Conservation (phyloP, 2,888 invertebrate genomes). For the Caenorhabditis becei region DNA sequence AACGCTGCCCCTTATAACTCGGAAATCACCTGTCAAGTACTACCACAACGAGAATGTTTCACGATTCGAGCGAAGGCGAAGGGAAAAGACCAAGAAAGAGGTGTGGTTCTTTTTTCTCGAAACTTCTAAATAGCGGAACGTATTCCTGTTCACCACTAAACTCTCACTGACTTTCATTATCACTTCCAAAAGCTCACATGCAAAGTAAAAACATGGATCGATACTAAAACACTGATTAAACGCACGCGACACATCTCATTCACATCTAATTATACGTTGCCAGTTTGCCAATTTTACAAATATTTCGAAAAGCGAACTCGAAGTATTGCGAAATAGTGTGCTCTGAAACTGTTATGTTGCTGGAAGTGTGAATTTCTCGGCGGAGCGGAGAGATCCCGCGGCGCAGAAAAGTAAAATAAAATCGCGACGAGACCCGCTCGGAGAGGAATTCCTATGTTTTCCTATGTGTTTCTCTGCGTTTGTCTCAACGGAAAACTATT, state of each 20-base stretch:
- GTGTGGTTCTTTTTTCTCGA: conserved; percentile 14
- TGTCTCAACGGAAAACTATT: neutral
- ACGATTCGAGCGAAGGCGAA: conserved; percentile 46
- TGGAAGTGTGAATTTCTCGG: conserved; percentile 2
- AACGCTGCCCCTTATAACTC: conserved; percentile 37
- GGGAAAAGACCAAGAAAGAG: conserved; percentile 47
- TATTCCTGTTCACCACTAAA: too few relatives aligned
- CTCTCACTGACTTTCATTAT: neutral
- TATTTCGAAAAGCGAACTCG: neutral
- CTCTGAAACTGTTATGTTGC: neutral
- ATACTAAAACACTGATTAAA: neutral
- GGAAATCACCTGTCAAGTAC: conserved; percentile 49
- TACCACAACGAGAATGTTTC: conserved; percentile 61
- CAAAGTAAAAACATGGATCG: neutral
- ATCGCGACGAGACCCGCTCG: conserved; percentile 29
- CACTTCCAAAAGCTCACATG: neutral
- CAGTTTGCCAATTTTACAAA: neutral
- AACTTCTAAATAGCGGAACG: too few relatives aligned
- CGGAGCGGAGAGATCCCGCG: neutral
- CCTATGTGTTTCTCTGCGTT: too few relatives aligned
- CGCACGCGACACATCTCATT: neutral
- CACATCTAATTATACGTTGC: neutral
- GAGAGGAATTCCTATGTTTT: conserved; percentile 5
- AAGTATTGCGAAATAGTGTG: conserved; percentile 45
- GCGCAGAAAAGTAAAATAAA: conserved; percentile 7